Evolutionary conservation across 1,140 invertebrate species (phyloP), one percentile per base, ranked within the genome.

Genomic region (Anoplolepis gracilipes): DNA sequence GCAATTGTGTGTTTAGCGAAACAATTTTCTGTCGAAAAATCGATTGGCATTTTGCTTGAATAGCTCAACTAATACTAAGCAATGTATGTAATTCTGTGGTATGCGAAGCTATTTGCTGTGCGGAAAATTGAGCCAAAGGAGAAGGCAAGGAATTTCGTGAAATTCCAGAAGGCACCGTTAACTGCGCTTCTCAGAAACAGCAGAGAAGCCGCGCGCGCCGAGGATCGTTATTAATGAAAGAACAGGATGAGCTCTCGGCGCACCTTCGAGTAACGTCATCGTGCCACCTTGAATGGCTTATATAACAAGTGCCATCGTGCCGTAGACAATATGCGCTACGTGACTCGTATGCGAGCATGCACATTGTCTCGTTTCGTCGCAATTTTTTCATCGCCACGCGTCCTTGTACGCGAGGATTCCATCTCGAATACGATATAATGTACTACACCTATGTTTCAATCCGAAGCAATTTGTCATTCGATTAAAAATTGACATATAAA

Each of bases 201-300:
- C 61, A 30, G 69, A 67, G 39, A 55, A 77, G 53, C 55, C 61
- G 49, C 8, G 69, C 46, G 79, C 87, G 84, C 67, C 53, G 78
- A 85, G 75, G 72, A 90, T 93, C 75, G 62, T 76, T 73, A 89
- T 87, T 91, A 92, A 92, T 90, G 90, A 93, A 92, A 92, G 90
- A 91, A 87, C 88, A 92, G 90, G 89, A 93, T 91, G 92, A 91
- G 76, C 85, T 64, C n/a, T 30, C 11, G 91, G 91, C 92, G 67
- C 91, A 89, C 92, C 91, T 93, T 90, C 19, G 53, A n/a, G 79
- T 92, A 92, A 86, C 92, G 92, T 93, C 92, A 93, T 89, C 89
- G 70, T 73, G 85, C 82, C 86, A 93, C 92, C 92, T 93, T 93
- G 90, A 93, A 93, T 92, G 90, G 85, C 85, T 94, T 94, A 93